Conservation (phyloP, 2,888 invertebrate species). For the Drosophila aldrichi region DNA sequence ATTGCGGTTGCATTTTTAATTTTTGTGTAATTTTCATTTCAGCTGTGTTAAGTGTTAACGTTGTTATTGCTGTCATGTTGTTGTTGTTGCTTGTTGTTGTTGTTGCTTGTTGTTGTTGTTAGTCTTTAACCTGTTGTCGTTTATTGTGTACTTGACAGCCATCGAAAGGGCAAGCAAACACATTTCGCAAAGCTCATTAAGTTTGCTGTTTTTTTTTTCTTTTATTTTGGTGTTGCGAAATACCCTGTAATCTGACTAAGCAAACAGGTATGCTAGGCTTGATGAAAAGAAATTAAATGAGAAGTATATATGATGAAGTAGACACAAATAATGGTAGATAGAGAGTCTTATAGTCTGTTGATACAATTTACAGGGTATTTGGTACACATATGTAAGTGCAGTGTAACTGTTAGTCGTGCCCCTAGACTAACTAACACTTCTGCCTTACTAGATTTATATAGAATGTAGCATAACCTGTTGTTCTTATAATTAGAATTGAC, state of each 20-base stretch:
- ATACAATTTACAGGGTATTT: background rate
- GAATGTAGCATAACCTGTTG: background rate
- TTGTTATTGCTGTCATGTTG: conserved; percentile 46
- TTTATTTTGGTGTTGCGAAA: background rate
- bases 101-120: conserved; percentile 51
- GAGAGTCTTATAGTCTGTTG: background rate
- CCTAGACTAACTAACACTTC: background rate
- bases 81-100: conserved; percentile 33
- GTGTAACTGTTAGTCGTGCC: background rate
- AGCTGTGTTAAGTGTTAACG: conserved; percentile 60
- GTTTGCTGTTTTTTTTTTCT: conserved; percentile 52
- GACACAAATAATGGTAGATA: too few relatives aligned
- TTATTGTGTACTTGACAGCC: conserved; percentile 79
- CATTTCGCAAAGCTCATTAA: conserved; percentile 79
- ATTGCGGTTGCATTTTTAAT: conserved; percentile 62
- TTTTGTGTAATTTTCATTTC: conserved; percentile 62
- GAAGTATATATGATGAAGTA: too few relatives aligned
- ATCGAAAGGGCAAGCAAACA: conserved; percentile 80
- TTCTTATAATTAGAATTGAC: too few relatives aligned
- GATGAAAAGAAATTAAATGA: too few relatives aligned
- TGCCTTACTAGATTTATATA: background rate
- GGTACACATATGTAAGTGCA: background rate
- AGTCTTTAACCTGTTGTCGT: conserved; percentile 78
- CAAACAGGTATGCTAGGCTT: background rate
- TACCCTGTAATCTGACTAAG: conserved; percentile 20